phyloP scores from a whole-genome alignment of 2,888 invertebrate species.

The Athripsodes cinereus region DNA sequence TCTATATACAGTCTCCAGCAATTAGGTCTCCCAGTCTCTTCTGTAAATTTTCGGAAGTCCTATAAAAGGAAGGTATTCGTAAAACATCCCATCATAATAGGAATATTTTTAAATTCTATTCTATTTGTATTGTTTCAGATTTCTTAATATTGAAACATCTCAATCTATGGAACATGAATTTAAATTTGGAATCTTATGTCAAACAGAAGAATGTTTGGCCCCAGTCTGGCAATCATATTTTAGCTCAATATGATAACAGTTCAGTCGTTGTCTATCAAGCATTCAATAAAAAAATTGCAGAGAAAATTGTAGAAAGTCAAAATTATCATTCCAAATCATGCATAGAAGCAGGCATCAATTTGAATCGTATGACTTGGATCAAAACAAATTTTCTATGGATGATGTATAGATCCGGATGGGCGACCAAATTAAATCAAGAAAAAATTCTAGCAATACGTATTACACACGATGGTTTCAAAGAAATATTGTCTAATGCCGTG shows the following conservation, averaged over 20 bases:
- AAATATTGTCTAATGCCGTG: neutral
- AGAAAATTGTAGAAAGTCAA: neutral
- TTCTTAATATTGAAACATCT: no score
- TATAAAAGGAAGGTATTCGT: no score
- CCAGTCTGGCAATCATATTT: neutral
- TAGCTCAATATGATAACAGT: neutral
- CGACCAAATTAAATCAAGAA: neutral
- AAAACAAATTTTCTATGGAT: neutral
- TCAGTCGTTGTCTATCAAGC: neutral
- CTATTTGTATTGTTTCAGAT: no score
- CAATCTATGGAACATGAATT: neutral
- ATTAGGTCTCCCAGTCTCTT: no score
- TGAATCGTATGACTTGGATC: neutral
- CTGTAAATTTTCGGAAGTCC: no score
- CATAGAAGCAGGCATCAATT: neutral
- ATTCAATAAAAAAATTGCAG: neutral
- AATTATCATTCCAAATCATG: neutral
- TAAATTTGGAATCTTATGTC: neutral
- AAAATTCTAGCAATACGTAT: neutral
- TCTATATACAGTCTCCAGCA: no score
- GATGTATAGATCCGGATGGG: neutral
- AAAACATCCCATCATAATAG: no score
- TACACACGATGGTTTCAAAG: neutral
- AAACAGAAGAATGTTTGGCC: neutral
- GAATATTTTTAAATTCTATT: no score